These are phyloP conservation scores for Dolichomitus sp. DNA, from an alignment of 2,888 invertebrate genomes.

Conservation along the genomic window DNA sequence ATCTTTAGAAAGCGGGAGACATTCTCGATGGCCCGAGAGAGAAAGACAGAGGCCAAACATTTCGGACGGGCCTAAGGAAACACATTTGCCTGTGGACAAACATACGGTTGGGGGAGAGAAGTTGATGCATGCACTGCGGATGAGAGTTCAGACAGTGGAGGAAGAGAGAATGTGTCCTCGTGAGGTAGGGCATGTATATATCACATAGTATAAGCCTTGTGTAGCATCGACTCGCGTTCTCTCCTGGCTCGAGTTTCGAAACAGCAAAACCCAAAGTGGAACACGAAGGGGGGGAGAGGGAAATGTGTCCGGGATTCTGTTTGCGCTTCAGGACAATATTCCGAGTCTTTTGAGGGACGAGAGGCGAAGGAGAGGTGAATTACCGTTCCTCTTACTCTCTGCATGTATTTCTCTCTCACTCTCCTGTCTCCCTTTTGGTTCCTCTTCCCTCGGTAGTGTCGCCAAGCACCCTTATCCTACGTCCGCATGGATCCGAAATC, in stretches of 20 bases:
- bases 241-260: conserved; percentile 72
- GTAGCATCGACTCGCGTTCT: conserved; percentile 40
- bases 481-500: conserved; percentile 2
- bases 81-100: conserved; percentile 85
- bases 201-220: conserved; percentile 31
- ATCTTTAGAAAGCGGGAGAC: conserved; percentile 15
- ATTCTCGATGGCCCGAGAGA: conserved; percentile 28
- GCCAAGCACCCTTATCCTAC: conserved; percentile 4
- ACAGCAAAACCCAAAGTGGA: conserved; percentile 75
- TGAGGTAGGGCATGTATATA: conserved; percentile 21
- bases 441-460: conserved; percentile 4
- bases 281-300: conserved; percentile 72
- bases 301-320: conserved; percentile 81
- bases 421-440: conserved; percentile 46
- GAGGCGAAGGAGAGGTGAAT: conserved; percentile 74
- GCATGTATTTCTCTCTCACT: conserved; percentile 49
- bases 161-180: conserved; percentile 41
- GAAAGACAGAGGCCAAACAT: conserved; percentile 79
- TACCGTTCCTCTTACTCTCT: conserved; percentile 71
- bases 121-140: conserved; percentile 43
- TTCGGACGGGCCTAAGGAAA: conserved; percentile 83
- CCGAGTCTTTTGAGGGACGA: conserved; percentile 79
- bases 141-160: conserved; percentile 39
- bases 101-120: conserved; percentile 66
- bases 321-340: conserved; percentile 83